Evolutionary conservation across 1,140 invertebrate genomes (phyloP), one percentile per base, ranked within the genome.

Genomic region (Paralvinella palmiformis): DNA sequence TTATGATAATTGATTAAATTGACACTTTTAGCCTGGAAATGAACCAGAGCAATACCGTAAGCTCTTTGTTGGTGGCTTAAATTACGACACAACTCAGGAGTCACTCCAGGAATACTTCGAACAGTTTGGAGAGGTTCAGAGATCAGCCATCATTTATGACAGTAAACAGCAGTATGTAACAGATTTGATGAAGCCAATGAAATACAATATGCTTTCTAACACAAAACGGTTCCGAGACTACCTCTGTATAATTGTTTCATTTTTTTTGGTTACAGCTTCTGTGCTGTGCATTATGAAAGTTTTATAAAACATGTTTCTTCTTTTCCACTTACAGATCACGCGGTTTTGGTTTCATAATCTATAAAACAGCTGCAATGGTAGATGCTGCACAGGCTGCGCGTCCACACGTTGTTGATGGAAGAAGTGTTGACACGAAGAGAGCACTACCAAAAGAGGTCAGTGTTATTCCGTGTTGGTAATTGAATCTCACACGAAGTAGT

Each of bases 81-180:
- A 95, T 72, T 95, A 94, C 73, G 87, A 91, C 73, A 98, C 96
- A 20, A 94, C 91, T 20, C 94, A 98, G 77, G 90, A 94, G 41
- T 90, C 89, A 17, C 79, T 99, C 1, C 94, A 94, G 73, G 87
- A 88, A 64, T 93, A 96, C 82, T 99, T 97, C 83, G 89, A 90
- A 72, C 87, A 96, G 85, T 99, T 90, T 90, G 96, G 96, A 31
- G 92, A 95, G 75, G 92, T 99, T 67, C 90, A 95, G 0, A 95
- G 98, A 82, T 92, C 94, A 29, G 92, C 98, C 22, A 95, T 99
- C 0, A 98, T 99, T 94, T 93, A 93, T 72, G 96, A 98, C 81
- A n/a, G n/a, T n/a, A n/a, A n/a, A n/a, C n/a, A n/a, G n/a, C n/a
- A n/a, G n/a, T n/a, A n/a, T n/a, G n/a, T n/a, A n/a, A n/a, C n/a